Evolutionary conservation across 23 tunicate species (phyloP).

Genomic region (Diplosoma virens): DNA sequence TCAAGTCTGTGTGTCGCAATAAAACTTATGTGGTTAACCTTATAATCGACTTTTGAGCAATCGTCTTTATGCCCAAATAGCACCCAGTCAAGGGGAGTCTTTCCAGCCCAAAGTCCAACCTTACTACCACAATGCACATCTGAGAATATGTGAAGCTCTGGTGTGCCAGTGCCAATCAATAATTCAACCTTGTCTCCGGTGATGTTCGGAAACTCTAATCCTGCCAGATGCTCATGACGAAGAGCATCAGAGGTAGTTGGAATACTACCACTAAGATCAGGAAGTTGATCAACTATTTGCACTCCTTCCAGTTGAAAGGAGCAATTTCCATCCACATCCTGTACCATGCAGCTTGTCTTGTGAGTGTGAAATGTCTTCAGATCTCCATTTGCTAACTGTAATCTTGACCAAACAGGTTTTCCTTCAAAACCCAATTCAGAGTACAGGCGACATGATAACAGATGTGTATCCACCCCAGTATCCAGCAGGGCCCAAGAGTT

Average conservation of each 20-base stretch:
- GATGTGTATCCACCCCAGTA: constrained; percentile 5
- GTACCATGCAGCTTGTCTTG: not conserved
- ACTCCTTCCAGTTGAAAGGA: not conserved
- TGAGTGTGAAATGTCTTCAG: too few species aligned
- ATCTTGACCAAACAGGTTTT: not conserved
- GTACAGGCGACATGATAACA: not conserved
- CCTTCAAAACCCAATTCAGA: not conserved
- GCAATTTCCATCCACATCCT: not conserved
- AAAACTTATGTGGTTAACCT: not conserved
- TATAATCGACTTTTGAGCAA: too few species aligned
- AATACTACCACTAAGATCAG: not conserved
- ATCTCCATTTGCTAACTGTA: not conserved
- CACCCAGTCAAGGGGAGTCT: not conserved
- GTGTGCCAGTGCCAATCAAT: not conserved
- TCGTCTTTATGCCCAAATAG: not conserved
- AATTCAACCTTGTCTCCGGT: not conserved
- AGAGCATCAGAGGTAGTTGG: not conserved
- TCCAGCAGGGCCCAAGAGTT: not conserved
- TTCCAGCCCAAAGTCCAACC: not conserved
- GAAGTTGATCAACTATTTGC: not conserved
- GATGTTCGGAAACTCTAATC: not conserved
- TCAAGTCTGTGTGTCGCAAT: not conserved
- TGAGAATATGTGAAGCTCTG: not conserved
- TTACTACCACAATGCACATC: not conserved
- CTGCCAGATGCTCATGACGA: not conserved